Conservation (phyloP, 2,797 vertebrate genomes). For the Cryptoblepharus egeriae region DNA sequence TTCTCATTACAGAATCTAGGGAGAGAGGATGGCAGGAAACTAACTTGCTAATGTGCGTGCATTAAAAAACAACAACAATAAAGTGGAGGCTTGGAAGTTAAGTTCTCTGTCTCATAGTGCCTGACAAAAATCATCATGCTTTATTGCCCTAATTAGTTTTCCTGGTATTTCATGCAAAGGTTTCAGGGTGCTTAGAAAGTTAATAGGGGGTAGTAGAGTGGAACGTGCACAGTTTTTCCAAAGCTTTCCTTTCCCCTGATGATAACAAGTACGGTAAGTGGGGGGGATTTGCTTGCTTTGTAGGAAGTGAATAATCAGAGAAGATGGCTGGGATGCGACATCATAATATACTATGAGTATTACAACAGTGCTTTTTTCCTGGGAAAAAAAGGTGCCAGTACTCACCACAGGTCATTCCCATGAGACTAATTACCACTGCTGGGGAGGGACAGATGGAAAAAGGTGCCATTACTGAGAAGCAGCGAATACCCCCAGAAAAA, state of each 20-base stretch:
- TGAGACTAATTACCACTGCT: no score
- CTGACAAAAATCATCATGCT: conserved; percentile 36
- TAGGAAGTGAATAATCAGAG: background rate
- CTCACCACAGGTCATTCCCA: no score
- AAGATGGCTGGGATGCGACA: conserved; percentile 13
- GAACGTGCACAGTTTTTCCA: conserved; percentile 12
- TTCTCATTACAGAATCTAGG: background rate
- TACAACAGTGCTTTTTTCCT: no score
- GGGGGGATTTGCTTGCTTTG: conserved; percentile 28
- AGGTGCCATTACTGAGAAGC: no score
- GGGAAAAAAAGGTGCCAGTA: no score
- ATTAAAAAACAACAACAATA: conserved; percentile 18
- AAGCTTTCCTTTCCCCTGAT: conserved; percentile 31
- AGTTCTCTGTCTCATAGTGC: conserved; percentile 30
- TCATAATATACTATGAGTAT: conserved; percentile 36
- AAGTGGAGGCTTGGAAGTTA: conserved; percentile 18
- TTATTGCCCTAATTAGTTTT: conserved; percentile 62
- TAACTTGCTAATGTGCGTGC: background rate
- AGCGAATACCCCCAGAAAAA: no score
- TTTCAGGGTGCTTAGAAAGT: conserved; percentile 51
- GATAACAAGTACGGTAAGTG: conserved; percentile 50
- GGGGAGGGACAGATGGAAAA: no score
- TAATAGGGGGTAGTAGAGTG: conserved; percentile 57
- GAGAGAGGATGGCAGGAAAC: background rate
- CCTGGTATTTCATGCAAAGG: conserved; percentile 48